phyloP scores from a whole-genome alignment of 2,888 invertebrate species.

The Cerastis rubricosa region DNA sequence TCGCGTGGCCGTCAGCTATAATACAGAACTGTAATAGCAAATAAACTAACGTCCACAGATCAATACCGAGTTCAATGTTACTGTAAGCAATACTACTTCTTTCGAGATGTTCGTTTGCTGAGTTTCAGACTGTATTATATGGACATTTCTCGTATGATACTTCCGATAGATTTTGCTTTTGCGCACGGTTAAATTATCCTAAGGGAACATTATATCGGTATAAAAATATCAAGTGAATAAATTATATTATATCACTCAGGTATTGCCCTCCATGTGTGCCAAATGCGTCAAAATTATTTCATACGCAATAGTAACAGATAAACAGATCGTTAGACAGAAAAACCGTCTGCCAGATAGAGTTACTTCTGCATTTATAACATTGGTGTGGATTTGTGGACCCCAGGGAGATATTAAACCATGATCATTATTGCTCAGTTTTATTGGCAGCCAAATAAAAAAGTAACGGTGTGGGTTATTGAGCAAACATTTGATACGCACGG shows the following conservation, averaged over 20 bases:
- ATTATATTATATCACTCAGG: not conserved
- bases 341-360: not conserved
- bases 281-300: not conserved
- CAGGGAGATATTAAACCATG: slow-evolving; percentile 71
- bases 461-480: slow-evolving; percentile 74
- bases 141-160: slow-evolving; percentile 53
- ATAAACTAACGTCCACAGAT: slow-evolving; percentile 46
- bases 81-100: slow-evolving; percentile 23
- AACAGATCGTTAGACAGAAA: not conserved
- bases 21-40: slow-evolving; percentile 49
- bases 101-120: slow-evolving; percentile 29
- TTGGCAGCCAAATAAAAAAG: slow-evolving; percentile 73
- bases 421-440: slow-evolving; percentile 75
- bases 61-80: slow-evolving; percentile 59
- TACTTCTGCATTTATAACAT: slow-evolving; percentile 41
- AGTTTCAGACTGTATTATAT: slow-evolving; percentile 15
- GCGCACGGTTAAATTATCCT: not conserved
- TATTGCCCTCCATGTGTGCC: not conserved
- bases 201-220: not conserved
- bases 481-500: slow-evolving; percentile 70
- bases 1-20: slow-evolving; percentile 48
- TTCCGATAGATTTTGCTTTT: not conserved
- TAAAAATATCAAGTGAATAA: not conserved
- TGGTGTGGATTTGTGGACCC: slow-evolving; percentile 75
- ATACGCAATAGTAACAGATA: not conserved